These are phyloP conservation scores for Drosophila burlai DNA, from an alignment of 1,140 invertebrate genomes.

Conservation along the genomic window DNA sequence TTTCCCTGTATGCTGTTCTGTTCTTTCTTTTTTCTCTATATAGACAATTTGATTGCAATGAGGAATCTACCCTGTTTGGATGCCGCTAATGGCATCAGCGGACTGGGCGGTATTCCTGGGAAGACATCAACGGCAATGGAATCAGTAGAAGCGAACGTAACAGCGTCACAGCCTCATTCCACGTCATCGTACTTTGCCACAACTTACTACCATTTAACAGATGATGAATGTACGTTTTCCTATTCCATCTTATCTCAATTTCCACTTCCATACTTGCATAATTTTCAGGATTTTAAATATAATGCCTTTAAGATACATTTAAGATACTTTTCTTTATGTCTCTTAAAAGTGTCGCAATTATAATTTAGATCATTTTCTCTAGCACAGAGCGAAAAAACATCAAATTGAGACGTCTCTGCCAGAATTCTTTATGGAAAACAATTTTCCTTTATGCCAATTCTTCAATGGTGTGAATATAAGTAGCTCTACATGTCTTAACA, in stretches of 20 bases:
- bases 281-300: constrained; percentile 1
- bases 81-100: constrained; percentile 54
- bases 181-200: constrained; percentile 81
- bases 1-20: constrained; percentile 53
- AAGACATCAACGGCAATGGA: constrained; percentile 63
- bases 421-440: background rate
- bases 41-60: constrained; percentile 84
- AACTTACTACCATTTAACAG: constrained; percentile 82
- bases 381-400: too few species aligned
- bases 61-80: constrained; percentile 82
- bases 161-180: constrained; percentile 69
- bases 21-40: constrained; percentile 53
- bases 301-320: background rate
- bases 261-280: background rate
- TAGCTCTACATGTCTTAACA: constrained; percentile 2
- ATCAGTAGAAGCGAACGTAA: constrained; percentile 50
- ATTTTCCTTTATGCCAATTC: background rate
- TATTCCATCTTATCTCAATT: background rate
- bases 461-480: constrained; percentile 50
- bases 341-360: background rate
- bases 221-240: constrained; percentile 83
- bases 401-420: constrained; percentile 3
- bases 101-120: constrained; percentile 64
- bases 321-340: background rate
- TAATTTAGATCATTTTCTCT: background rate